Conservation (phyloP, 2,797 vertebrate species). For the Cyprinella venusta region DNA sequence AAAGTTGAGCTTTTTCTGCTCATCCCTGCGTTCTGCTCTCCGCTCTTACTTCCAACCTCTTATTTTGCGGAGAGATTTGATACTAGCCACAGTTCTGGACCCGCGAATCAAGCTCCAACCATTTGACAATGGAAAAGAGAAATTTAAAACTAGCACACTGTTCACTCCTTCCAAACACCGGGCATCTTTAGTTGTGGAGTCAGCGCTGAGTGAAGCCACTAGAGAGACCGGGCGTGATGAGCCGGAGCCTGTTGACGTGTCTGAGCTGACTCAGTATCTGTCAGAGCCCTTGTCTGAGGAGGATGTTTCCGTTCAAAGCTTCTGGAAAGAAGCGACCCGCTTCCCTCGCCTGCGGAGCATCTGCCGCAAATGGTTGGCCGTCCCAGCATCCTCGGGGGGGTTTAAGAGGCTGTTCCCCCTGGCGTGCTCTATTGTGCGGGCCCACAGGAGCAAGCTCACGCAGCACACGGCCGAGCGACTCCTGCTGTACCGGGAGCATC, state of each 20-base stretch:
- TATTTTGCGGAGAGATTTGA: constrained; percentile 72
- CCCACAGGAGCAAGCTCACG: constrained; percentile 73
- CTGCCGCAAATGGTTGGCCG: constrained; percentile 72
- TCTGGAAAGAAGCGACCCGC: constrained; percentile 72
- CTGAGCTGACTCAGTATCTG: constrained; percentile 72
- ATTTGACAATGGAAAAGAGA: constrained; percentile 66
- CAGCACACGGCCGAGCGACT: constrained; percentile 79
- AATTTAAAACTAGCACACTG: constrained; percentile 57
- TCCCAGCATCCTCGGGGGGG: constrained; percentile 76
- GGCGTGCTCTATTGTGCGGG: constrained; percentile 72
- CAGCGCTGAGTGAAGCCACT: constrained; percentile 40
- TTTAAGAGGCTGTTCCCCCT: constrained; percentile 77
- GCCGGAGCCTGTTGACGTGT: constrained; percentile 19
- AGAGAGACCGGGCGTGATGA: constrained; percentile 40
- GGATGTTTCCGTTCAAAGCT: constrained; percentile 61
- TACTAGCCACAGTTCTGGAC: constrained; percentile 76
- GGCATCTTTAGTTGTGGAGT: constrained; percentile 66
- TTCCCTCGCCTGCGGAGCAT: constrained; percentile 71
- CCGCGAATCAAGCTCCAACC: constrained; percentile 79
- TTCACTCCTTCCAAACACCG: constrained; percentile 67
- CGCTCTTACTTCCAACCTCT: constrained; percentile 72
- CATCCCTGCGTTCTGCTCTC: constrained; percentile 74
- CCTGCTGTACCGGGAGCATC: constrained; percentile 75
- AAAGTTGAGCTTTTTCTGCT: constrained; percentile 73
- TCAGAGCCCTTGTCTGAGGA: constrained; percentile 68